Percentiles rank a stretch among this genome's conserved stretches.
These are phyloP conservation scores for Microcebus jonahi DNA, from an alignment of 2,113 vertebrate species.

Conservation along the genomic window DNA sequence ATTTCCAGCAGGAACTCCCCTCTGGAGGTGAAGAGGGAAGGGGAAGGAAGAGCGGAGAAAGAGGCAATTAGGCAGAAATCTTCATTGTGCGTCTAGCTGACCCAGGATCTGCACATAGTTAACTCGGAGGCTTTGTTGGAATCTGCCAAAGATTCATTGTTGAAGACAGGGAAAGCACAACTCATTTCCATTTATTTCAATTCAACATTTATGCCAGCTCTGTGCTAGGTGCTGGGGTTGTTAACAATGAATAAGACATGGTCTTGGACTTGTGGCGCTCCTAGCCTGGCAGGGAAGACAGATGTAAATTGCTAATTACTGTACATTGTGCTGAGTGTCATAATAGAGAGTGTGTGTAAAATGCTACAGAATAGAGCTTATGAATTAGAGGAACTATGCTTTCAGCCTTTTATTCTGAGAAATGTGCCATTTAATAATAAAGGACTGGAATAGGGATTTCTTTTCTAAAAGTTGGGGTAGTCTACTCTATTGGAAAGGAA, in stretches of 20 bases:
- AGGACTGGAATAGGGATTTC: slow-evolving; percentile 26
- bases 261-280: background rate
- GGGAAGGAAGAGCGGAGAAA: slow-evolving; percentile 61
- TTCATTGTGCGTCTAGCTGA: background rate
- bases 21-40: slow-evolving; percentile 58
- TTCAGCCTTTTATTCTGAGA: slow-evolving; percentile 40
- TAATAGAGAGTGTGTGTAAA: slow-evolving; percentile 25
- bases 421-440: slow-evolving; percentile 58
- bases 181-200: slow-evolving; percentile 67
- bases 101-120: slow-evolving; percentile 22
- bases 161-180: slow-evolving; percentile 39
- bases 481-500: background rate
- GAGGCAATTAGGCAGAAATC: slow-evolving; percentile 44
- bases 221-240: slow-evolving; percentile 9
- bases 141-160: slow-evolving; percentile 42
- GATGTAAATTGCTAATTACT: slow-evolving; percentile 58
- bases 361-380: background rate
- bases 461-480: slow-evolving; percentile 44
- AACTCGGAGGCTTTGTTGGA: slow-evolving; percentile 1
- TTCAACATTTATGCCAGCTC: slow-evolving; percentile 44
- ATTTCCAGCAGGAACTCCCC: slow-evolving; percentile 66
- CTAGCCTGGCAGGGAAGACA: slow-evolving; percentile 50
- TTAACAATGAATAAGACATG: slow-evolving; percentile 51
- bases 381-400: slow-evolving; percentile 44
- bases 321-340: slow-evolving; percentile 40